Evolutionary conservation across 2,888 invertebrate species (phyloP).

Genomic region (Ichneumon xanthorius): DNA sequence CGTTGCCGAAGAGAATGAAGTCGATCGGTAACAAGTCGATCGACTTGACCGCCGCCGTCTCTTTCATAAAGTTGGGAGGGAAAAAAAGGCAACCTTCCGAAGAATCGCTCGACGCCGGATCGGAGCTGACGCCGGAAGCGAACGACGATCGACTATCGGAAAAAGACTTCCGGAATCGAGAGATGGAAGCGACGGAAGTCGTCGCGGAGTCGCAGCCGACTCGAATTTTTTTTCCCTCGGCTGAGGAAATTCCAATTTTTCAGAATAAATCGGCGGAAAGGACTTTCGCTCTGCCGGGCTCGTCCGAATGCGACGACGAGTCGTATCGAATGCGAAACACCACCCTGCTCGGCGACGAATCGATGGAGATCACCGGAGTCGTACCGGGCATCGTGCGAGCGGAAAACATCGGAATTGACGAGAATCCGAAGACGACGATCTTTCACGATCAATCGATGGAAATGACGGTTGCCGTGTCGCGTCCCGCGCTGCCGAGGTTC

Average conservation of each 20-base stretch:
- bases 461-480: conserved; percentile 56
- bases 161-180: conserved; percentile 26
- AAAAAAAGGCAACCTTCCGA: background rate
- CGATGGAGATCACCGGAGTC: conserved; percentile 68
- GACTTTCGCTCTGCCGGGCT: conserved; percentile 47
- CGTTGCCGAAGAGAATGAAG: conserved; percentile 13
- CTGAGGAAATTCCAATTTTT: conserved; percentile 7
- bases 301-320: background rate
- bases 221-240: background rate
- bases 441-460: conserved; percentile 65
- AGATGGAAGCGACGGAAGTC: conserved; percentile 66
- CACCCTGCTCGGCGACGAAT: conserved; percentile 49
- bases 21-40: background rate
- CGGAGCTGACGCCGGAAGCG: background rate
- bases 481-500: background rate
- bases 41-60: conserved; percentile 18
- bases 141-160: background rate
- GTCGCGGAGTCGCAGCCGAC: background rate
- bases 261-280: conserved; percentile 58
- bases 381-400: conserved; percentile 32
- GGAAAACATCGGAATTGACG: background rate
- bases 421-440: conserved; percentile 10
- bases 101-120: background rate
- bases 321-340: background rate
- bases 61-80: background rate